Evolutionary conservation across 1,140 invertebrate genomes (phyloP).

Genomic region (Maconellicoccus hirsutus): DNA sequence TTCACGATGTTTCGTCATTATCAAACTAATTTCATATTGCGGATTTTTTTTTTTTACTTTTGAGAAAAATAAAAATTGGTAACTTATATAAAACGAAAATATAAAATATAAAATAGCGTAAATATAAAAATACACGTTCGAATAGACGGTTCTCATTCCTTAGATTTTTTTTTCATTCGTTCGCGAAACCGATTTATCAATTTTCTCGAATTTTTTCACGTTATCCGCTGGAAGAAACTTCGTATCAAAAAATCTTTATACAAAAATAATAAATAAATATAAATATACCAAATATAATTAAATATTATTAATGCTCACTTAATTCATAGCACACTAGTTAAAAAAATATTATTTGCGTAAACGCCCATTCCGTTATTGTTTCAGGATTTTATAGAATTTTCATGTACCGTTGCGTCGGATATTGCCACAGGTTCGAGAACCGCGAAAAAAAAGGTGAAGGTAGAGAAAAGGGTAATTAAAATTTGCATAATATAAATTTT

Average conservation of each 20-base stretch:
- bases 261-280: not conserved
- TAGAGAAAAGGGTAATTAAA: not conserved
- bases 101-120: too few relatives aligned
- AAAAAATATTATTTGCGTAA: not conserved
- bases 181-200: too few relatives aligned
- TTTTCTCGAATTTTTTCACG: too few relatives aligned
- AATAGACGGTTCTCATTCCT: too few relatives aligned
- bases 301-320: slow-evolving; percentile 1
- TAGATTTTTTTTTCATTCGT: too few relatives aligned
- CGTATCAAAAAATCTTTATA: not conserved
- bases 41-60: too few relatives aligned
- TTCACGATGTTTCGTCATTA: too few relatives aligned
- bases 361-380: not conserved
- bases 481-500: not conserved
- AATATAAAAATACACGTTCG: too few relatives aligned
- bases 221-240: not conserved
- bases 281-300: not conserved
- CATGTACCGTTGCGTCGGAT: not conserved
- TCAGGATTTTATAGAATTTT: not conserved
- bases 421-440: not conserved
- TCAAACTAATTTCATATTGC: too few relatives aligned
- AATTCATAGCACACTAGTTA: not conserved
- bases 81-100: too few relatives aligned
- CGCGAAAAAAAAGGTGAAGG: too few relatives aligned
- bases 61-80: too few relatives aligned